phyloP scores from a whole-genome alignment of 2,113 vertebrate genomes.

The Todiramphus saurophagus region DNA sequence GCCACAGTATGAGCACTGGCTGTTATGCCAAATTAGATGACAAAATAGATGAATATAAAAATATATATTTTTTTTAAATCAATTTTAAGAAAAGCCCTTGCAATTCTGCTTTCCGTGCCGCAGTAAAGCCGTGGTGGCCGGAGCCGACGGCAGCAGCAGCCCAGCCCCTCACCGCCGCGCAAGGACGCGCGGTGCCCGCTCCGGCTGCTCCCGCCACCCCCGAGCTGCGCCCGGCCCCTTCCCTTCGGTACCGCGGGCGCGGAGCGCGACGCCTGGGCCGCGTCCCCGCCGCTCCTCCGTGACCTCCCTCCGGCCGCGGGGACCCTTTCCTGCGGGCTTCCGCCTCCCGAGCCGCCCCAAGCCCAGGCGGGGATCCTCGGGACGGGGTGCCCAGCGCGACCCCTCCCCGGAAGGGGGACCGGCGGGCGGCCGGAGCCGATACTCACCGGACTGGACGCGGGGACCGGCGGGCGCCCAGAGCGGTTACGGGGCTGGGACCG shows the following conservation, averaged over 20 bases:
- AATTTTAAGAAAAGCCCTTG: neutral
- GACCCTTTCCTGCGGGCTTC: neutral
- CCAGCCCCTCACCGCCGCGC: neutral
- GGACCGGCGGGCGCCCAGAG: neutral
- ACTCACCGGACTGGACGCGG: neutral
- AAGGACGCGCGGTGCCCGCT: neutral
- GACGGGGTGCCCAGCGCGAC: neutral
- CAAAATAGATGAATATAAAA: neutral
- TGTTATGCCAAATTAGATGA: neutral
- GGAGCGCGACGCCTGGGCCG: neutral
- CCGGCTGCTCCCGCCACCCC: neutral
- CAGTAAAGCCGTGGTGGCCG: neutral
- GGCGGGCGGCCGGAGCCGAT: neutral
- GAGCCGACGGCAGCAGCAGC: neutral
- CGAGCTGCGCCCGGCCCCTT: neutral
- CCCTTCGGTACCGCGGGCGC: neutral
- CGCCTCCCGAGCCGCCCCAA: neutral
- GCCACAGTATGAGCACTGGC: neutral
- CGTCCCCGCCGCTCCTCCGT: neutral
- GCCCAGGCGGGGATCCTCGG: neutral
- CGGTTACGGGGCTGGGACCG: neutral
- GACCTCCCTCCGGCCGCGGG: neutral
- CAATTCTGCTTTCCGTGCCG: neutral
- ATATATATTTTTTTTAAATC: no score
- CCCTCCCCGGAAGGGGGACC: neutral